Conservation (phyloP, 1,140 invertebrate genomes). For the Probaryconus sp. region DNA sequence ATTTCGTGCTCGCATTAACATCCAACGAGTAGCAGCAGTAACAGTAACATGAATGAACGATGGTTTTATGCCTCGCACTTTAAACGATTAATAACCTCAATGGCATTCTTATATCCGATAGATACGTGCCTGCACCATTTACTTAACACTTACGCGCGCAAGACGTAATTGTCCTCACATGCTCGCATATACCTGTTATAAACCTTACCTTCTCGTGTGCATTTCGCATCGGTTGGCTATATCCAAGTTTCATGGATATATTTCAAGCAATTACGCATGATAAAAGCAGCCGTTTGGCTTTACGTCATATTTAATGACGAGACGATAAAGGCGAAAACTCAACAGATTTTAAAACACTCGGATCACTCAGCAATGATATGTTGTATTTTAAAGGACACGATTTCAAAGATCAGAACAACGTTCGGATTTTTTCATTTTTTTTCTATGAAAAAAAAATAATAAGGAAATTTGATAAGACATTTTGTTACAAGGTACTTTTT, state of each 20-base stretch:
- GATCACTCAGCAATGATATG: too few relatives aligned
- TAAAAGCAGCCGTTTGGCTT: conserved; percentile 46
- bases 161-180: conserved; percentile 49
- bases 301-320: conserved; percentile 45
- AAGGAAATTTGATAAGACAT: too few relatives aligned
- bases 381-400: too few relatives aligned
- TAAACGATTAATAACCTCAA: conserved; percentile 50
- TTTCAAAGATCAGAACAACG: too few relatives aligned
- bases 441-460: too few relatives aligned
- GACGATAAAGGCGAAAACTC: conserved; percentile 31
- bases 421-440: too few relatives aligned
- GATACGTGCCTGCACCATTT: conserved; percentile 48
- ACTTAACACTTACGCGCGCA: conserved; percentile 47
- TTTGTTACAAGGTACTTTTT: too few relatives aligned
- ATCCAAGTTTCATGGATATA: conserved; percentile 53
- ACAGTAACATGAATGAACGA: conserved; percentile 50
- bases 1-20: conserved; percentile 43
- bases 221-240: conserved; percentile 42
- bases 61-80: conserved; percentile 33
- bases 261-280: conserved; percentile 52
- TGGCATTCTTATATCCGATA: conserved; percentile 53
- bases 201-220: too few relatives aligned
- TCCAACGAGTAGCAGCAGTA: conserved; percentile 11
- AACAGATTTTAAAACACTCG: not conserved
- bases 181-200: too few relatives aligned